A percentile compares a stretch with the other conserved stretches of the same genome.
These are phyloP conservation scores for Oreocharis arfaki DNA, from an alignment of 2,113 vertebrate species.

Conservation along the genomic window DNA sequence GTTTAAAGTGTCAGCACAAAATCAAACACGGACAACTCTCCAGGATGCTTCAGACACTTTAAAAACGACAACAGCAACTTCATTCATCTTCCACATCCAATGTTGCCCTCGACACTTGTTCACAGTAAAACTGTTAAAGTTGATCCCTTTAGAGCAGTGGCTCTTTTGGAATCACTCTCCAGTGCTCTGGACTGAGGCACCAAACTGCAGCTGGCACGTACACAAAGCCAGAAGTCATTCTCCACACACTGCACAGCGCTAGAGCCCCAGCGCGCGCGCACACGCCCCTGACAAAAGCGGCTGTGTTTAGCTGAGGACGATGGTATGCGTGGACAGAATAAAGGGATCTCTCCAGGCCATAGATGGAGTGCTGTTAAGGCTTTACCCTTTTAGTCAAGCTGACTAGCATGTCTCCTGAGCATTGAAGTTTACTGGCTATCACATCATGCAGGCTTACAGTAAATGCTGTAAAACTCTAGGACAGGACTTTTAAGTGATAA, in stretches of 20 bases:
- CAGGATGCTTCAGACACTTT: not conserved
- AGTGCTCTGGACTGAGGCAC: not conserved
- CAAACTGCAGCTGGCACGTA: not conserved
- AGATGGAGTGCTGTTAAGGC: slow-evolving; percentile 52
- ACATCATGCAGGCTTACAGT: not conserved
- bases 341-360: slow-evolving; percentile 52
- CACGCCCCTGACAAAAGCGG: not conserved
- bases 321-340: slow-evolving; percentile 45
- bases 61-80: not conserved
- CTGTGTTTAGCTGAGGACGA: slow-evolving; percentile 28
- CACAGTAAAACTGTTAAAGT: not conserved
- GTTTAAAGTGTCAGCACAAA: not conserved
- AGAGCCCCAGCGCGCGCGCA: not conserved
- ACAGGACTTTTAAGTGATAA: not conserved
- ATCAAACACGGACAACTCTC: not conserved
- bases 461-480: not conserved
- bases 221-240: slow-evolving; percentile 44
- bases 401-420: not conserved
- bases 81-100: not conserved
- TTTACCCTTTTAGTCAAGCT: slow-evolving; percentile 44
- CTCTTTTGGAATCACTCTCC: not conserved
- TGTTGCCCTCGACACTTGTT: not conserved
- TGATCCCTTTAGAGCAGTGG: not conserved
- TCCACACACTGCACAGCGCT: not conserved
- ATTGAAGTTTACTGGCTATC: not conserved